Conservation (phyloP, 2,888 invertebrate genomes). For the Noctua janthe region DNA sequence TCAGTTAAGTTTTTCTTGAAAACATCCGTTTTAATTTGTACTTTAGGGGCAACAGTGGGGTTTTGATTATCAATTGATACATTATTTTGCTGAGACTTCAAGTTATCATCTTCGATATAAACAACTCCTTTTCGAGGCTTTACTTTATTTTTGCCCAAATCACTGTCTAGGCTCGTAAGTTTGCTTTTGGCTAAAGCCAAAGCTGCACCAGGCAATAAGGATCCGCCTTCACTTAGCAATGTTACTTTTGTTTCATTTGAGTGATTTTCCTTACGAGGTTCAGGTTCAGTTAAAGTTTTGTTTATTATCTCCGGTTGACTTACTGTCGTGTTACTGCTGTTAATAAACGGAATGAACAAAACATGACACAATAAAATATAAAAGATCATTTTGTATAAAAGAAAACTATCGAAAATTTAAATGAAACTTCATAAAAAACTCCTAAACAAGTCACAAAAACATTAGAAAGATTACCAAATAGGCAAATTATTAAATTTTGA, state of each 20-base stretch:
- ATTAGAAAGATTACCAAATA: conserved; percentile 43
- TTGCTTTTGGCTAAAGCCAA: conserved; percentile 74
- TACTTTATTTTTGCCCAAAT: conserved; percentile 74
- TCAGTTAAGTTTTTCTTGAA: conserved; percentile 29
- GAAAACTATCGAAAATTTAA: conserved; percentile 53
- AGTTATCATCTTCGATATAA: conserved; percentile 48
- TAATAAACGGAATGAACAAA: conserved; percentile 68
- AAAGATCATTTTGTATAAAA: conserved; percentile 71
- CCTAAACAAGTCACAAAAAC: conserved; percentile 49
- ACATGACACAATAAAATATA: conserved; percentile 68
- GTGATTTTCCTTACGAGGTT: conserved; percentile 38
- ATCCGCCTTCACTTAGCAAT: conserved; percentile 80
- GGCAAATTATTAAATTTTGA: conserved; percentile 23
- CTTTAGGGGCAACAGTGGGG: conserved; percentile 33
- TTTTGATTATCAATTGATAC: conserved; percentile 48
- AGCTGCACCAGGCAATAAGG: conserved; percentile 69
- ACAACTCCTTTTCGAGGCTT: conserved; percentile 77
- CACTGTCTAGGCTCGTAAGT: conserved; percentile 64
- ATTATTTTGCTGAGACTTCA: conserved; percentile 37
- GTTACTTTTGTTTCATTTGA: conserved; percentile 70
- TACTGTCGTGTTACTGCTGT: conserved; percentile 62
- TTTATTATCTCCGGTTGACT: conserved; percentile 53
- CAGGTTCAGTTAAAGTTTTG: conserved; percentile 43
- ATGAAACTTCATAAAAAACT: conserved; percentile 36
- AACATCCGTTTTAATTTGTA: conserved; percentile 11